phyloP scores from a whole-genome alignment of 2,797 vertebrate species.

The Pelochelys cantorii region DNA sequence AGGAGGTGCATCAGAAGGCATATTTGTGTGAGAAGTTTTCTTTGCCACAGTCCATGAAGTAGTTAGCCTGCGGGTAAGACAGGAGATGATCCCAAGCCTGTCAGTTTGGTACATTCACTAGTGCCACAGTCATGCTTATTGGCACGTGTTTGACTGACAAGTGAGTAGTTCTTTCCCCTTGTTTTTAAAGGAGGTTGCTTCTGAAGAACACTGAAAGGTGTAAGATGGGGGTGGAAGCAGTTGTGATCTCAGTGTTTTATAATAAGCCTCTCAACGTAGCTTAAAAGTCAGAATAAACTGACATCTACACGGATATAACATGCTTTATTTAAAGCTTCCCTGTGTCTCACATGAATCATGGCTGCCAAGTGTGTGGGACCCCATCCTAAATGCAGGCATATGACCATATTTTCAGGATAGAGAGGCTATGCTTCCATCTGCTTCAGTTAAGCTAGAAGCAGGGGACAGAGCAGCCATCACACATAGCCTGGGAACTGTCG shows the following conservation, averaged over 20 bases:
- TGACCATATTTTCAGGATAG: accelerated
- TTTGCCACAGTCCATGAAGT: no score
- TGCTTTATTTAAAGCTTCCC: not conserved
- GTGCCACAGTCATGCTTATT: not conserved
- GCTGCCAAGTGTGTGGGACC: not conserved
- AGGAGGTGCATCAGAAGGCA: not conserved
- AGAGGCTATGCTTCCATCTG: accelerated
- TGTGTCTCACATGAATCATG: not conserved
- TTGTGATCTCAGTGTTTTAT: no score
- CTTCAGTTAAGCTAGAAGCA: not conserved
- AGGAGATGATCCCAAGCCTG: not conserved
- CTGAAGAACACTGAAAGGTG: not conserved
- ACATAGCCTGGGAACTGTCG: not conserved
- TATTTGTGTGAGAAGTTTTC: not conserved
- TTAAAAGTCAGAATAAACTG: not conserved
- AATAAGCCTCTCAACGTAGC: not conserved
- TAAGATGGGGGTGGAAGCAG: not conserved
- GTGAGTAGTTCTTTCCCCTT: not conserved
- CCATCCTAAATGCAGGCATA: not conserved
- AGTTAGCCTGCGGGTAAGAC: no score
- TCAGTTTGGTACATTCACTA: no score
- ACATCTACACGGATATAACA: not conserved
- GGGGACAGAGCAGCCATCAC: not conserved
- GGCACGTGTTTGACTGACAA: not conserved
- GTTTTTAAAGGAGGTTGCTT: not conserved